Percentiles rank a stretch among this genome's conserved stretches.
Conservation (phyloP, 2,888 invertebrate genomes). For the Drosophila colorata region DNA sequence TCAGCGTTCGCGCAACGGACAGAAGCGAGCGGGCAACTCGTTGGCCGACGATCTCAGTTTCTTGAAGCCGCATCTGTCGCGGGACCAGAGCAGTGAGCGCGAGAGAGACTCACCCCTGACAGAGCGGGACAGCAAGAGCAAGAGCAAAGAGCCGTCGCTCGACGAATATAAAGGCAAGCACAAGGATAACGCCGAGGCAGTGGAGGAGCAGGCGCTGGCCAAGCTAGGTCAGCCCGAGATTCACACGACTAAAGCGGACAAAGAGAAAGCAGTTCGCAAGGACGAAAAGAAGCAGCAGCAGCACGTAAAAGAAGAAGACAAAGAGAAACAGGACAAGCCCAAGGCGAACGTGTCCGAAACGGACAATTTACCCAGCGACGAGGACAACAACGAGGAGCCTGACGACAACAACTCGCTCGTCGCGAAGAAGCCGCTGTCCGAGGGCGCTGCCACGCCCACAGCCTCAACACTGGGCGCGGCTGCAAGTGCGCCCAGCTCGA, state of each 20-base stretch:
- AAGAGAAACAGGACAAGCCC: not conserved
- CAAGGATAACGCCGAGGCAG: conserved; percentile 5
- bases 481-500: not conserved
- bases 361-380: not conserved
- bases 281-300: not conserved
- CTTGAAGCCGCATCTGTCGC: conserved; percentile 60
- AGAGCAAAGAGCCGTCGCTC: conserved; percentile 9
- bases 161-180: conserved; percentile 27
- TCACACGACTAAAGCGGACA: not conserved
- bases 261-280: not conserved
- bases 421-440: not conserved
- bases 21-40: conserved; percentile 55
- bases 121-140: conserved; percentile 36
- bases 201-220: conserved; percentile 21
- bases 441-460: conserved; percentile 5
- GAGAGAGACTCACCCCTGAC: conserved; percentile 24
- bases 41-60: conserved; percentile 72
- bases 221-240: conserved; percentile 1
- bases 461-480: not conserved
- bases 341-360: not conserved
- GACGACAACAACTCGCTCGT: not conserved
- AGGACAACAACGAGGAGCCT: not conserved
- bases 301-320: not conserved
- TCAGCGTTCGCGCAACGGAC: conserved; percentile 47
- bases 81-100: conserved; percentile 19